Evolutionary conservation across 2,888 invertebrate genomes (phyloP).

Genomic region (Philonicus albiceps): DNA sequence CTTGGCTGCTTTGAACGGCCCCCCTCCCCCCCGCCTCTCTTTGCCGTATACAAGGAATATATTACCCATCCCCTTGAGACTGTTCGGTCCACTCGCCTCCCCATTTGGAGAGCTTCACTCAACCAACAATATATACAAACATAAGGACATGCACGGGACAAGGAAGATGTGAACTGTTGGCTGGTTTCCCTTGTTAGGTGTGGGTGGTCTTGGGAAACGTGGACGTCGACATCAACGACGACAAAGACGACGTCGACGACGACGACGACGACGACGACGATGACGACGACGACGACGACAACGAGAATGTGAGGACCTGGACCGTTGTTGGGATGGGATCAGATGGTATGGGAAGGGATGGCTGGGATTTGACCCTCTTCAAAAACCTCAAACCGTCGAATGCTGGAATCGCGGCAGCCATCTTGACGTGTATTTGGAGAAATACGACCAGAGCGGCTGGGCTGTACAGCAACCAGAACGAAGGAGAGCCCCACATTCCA

Average conservation of each 20-base stretch:
- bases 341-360: conserved; percentile 43
- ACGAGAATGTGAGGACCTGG: too few species aligned
- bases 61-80: conserved; percentile 40
- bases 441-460: conserved; percentile 21
- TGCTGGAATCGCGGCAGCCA: conserved; percentile 49
- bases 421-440: conserved; percentile 48
- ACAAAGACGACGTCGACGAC: conserved; percentile 39
- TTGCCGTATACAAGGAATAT: conserved; percentile 45
- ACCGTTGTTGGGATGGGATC: neutral
- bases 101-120: conserved; percentile 45
- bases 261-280: conserved; percentile 46
- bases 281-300: conserved; percentile 45
- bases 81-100: conserved; percentile 42
- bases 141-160: conserved; percentile 36
- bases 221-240: conserved; percentile 42
- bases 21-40: neutral
- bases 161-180: conserved; percentile 43
- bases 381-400: conserved; percentile 46
- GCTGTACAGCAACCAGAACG: neutral
- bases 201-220: conserved; percentile 48
- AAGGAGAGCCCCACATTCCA: neutral
- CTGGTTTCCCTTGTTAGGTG: conserved; percentile 43
- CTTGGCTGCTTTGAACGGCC: conserved; percentile 34
- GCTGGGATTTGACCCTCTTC: conserved; percentile 49
- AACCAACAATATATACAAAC: conserved; percentile 33